phyloP scores from a whole-genome alignment of 2,113 vertebrate genomes.

The Albula goreensis region DNA sequence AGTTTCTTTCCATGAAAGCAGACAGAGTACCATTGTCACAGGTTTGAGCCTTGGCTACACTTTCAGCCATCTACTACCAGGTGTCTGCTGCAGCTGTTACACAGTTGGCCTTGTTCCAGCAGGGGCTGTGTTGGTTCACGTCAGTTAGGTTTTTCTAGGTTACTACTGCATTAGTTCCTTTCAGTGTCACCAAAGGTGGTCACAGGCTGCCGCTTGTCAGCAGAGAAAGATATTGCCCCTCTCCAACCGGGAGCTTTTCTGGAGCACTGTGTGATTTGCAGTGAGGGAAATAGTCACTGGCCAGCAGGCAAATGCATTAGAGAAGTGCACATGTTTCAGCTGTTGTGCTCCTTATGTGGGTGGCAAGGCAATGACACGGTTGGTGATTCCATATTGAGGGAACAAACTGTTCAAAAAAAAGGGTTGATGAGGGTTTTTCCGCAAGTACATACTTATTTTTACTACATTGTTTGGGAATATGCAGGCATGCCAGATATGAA shows the following conservation, averaged over 20 bases:
- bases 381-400: too few species aligned
- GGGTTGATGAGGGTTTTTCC: too few species aligned
- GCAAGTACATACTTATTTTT: too few species aligned
- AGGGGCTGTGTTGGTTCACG: not conserved
- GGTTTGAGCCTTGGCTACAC: not conserved
- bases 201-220: too few species aligned
- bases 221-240: too few species aligned
- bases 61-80: not conserved
- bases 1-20: not conserved
- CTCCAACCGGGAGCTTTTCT: too few species aligned
- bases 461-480: not conserved
- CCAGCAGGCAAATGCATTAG: too few species aligned
- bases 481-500: too few species aligned
- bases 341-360: not conserved
- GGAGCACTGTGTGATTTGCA: too few species aligned
- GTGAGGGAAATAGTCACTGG: too few species aligned
- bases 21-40: too few species aligned
- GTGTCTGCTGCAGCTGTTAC: not conserved
- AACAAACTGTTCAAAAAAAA: too few species aligned
- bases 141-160: not conserved
- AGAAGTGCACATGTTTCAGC: not conserved
- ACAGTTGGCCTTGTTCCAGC: not conserved
- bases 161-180: not conserved
- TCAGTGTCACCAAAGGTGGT: not conserved
- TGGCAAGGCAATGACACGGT: not conserved